Conservation (phyloP, 2,888 invertebrate genomes). For the Isoperla grammatica region DNA sequence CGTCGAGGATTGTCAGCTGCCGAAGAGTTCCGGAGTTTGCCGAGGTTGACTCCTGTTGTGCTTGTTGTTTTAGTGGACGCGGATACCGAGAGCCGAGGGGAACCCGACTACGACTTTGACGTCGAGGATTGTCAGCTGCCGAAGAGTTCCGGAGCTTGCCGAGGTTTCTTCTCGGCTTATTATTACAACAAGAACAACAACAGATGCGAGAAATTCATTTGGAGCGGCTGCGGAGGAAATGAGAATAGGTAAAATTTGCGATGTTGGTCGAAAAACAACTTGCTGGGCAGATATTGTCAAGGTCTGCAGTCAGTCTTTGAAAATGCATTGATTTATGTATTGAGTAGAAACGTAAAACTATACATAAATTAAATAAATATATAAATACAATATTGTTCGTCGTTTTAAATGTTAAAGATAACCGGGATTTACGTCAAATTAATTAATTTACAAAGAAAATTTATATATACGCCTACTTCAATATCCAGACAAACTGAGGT, state of each 20-base stretch:
- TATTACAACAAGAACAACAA: conserved; percentile 39
- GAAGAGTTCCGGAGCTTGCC: conserved; percentile 34
- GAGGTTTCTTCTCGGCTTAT: conserved; percentile 38
- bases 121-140: conserved; percentile 33
- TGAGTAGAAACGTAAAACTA: too few relatives aligned
- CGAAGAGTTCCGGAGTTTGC: conserved; percentile 34
- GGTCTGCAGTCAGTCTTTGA: too few relatives aligned
- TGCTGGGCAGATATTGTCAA: too few relatives aligned
- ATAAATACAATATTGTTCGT: too few relatives aligned
- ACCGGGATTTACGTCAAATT: too few relatives aligned
- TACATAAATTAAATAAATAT: too few relatives aligned
- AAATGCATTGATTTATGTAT: too few relatives aligned
- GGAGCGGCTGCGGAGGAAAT: conserved; percentile 43
- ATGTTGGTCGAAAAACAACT: too few relatives aligned
- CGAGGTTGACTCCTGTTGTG: conserved; percentile 26
- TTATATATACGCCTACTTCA: too few relatives aligned
- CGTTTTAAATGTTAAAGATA: too few relatives aligned
- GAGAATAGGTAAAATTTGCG: conserved; percentile 37
- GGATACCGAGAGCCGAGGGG: neutral
- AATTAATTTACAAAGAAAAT: too few relatives aligned
- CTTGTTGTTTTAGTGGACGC: conserved; percentile 19
- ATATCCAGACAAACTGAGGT: too few relatives aligned
- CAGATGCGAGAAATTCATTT: conserved; percentile 40
- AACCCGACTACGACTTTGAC: conserved; percentile 24
- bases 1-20: conserved; percentile 33